These are phyloP conservation scores for Lamellibrachia luymesi DNA, from an alignment of 1,140 invertebrate species.

Conservation along the genomic window DNA sequence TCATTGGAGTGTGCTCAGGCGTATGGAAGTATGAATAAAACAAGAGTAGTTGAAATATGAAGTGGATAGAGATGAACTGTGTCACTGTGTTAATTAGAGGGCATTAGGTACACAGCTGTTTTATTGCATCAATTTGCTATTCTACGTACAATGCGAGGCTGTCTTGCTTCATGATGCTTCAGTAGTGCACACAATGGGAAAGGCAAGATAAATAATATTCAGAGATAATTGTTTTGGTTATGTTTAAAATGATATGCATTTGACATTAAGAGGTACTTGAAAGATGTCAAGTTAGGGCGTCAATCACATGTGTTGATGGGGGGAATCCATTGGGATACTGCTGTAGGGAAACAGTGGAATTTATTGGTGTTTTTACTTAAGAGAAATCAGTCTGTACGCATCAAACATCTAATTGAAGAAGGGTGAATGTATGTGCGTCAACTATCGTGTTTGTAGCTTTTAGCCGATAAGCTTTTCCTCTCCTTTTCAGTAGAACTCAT, in stretches of 20 bases:
- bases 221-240: not conserved
- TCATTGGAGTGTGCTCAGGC: not conserved
- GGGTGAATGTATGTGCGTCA: too few species aligned
- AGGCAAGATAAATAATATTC: not conserved
- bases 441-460: too few species aligned
- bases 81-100: too few species aligned
- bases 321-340: too few species aligned
- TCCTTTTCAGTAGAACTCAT: too few species aligned
- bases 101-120: not conserved
- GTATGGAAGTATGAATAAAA: not conserved
- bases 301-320: not conserved
- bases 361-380: too few species aligned
- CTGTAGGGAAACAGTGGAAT: too few species aligned
- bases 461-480: too few species aligned
- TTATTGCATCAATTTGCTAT: not conserved
- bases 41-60: not conserved
- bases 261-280: not conserved
- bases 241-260: not conserved
- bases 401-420: too few species aligned
- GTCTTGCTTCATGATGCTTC: not conserved
- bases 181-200: not conserved
- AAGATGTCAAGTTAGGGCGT: not conserved
- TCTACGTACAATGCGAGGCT: not conserved
- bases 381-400: too few species aligned
- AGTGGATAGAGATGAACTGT: not conserved